Percentiles rank a stretch among this genome's conserved stretches.
phyloP scores from a whole-genome alignment of 1,140 invertebrate species.

The Homalodisca vitripennis region DNA sequence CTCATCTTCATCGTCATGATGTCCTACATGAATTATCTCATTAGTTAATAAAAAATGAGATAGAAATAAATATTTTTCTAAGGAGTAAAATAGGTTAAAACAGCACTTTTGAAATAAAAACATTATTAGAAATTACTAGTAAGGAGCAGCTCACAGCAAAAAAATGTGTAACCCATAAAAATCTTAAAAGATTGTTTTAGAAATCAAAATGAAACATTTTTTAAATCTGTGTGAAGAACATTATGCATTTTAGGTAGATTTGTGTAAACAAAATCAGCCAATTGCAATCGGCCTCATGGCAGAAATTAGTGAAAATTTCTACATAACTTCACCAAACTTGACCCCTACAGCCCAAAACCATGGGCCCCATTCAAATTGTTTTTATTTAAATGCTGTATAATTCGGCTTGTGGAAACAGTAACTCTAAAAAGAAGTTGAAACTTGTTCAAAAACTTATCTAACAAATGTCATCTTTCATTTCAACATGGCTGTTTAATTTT shows the following conservation, averaged over 20 bases:
- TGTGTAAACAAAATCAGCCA: no score
- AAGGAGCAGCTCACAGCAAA: background rate
- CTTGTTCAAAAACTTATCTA: no score
- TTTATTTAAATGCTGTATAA: no score
- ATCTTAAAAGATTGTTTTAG: background rate
- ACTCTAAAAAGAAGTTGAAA: no score
- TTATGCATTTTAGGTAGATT: no score
- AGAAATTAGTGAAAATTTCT: no score
- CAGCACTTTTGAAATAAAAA: constrained; percentile 19
- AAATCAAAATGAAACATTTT: background rate
- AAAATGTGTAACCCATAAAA: background rate
- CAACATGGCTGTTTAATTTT: no score
- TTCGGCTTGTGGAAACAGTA: no score
- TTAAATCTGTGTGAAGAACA: no score
- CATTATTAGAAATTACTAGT: background rate
- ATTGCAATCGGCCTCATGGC: no score
- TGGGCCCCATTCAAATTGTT: no score
- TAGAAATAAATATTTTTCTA: background rate
- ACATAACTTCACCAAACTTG: background rate
- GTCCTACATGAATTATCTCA: constrained; percentile 31
- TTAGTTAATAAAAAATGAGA: background rate
- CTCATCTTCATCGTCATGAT: constrained; percentile 35
- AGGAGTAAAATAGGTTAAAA: background rate
- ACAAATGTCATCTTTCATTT: no score
- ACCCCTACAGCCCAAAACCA: constrained; percentile 2